Evolutionary conservation across 2,888 invertebrate genomes (phyloP).

Genomic region (Sycophila texana): DNA sequence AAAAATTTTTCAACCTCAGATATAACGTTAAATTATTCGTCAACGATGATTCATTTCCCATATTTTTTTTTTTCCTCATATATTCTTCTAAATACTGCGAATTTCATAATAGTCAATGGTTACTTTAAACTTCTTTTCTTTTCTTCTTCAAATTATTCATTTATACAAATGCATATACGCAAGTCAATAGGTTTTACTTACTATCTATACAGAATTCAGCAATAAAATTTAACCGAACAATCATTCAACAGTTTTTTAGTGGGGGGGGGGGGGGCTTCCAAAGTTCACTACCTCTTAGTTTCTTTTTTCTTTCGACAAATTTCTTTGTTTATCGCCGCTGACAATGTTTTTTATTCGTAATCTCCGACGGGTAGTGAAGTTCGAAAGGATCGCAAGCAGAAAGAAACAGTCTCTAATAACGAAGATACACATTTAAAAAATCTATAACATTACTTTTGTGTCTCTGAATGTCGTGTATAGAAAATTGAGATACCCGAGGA

Average conservation of each 20-base stretch:
- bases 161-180: constrained; percentile 23
- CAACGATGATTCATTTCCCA: constrained; percentile 32
- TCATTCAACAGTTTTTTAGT: no score
- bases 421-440: constrained; percentile 33
- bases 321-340: constrained; percentile 2
- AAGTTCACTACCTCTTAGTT: not conserved
- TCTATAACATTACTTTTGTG: constrained; percentile 30
- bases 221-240: constrained; percentile 4
- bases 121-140: constrained; percentile 43
- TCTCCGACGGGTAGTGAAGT: not conserved
- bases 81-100: constrained; percentile 19
- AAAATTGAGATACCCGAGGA: constrained; percentile 49
- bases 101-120: constrained; percentile 34
- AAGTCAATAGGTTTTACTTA: constrained; percentile 3
- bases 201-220: constrained; percentile 23
- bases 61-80: constrained; percentile 13
- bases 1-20: constrained; percentile 30
- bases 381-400: not conserved
- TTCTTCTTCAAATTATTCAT: constrained; percentile 6
- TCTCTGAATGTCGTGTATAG: constrained; percentile 41
- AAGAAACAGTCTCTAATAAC: constrained; percentile 19
- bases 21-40: constrained; percentile 35
- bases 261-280: no score
- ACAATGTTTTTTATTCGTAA: not conserved
- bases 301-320: not conserved